Evolutionary conservation across 2,113 vertebrate genomes (phyloP), one percentile per base, ranked within the genome.

Genomic region (Argyrosomus japonicus): DNA sequence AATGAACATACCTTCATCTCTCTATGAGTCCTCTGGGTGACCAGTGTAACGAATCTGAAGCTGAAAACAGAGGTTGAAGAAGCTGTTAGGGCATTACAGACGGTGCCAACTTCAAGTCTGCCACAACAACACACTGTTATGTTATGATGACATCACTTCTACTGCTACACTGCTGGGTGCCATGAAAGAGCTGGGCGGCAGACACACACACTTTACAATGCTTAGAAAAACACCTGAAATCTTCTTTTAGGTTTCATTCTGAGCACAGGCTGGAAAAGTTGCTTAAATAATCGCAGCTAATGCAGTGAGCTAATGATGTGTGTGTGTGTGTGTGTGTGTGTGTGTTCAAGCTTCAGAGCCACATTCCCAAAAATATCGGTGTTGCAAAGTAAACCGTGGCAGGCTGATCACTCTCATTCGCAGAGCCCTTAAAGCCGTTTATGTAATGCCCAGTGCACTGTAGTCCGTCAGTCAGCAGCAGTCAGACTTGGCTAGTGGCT

Each of bases 1-100:
- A 77, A 84, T 58, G 69, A 62, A 61, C 89, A 10, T 93, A 96
- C 95, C 95, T 96, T 96, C 95, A 96, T 96, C 91, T 94, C 91
- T 90, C 89, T 87, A 84, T 80, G 81, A 91, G 91, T 93, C 92
- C 89, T 92, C 92, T 77, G 58, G 83, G 89, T 77, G 88, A 92
- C 89, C 88, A 89, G 87, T 76, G 87, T 58, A 62, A 87, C 54
- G 88, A 89, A 88, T 88, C 92, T 67, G 87, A 77, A 84, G 83
- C 91, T 94, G 92, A 45, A 91, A 92, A 89, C 47, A 75, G 76
- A 88, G 89, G 80, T 57, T 25, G 54, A 21, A 88, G 81, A 87
- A 57, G 69, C 81, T 68, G 88, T 93, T 90, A 91, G 48, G 36
- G 43, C 67, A 87, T 87, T 6, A 82, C 74, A 45, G 50, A 68